Evolutionary conservation across 2,888 invertebrate species (phyloP), one percentile per base, ranked within the genome.

Genomic region (Macroteleia sp.): DNA sequence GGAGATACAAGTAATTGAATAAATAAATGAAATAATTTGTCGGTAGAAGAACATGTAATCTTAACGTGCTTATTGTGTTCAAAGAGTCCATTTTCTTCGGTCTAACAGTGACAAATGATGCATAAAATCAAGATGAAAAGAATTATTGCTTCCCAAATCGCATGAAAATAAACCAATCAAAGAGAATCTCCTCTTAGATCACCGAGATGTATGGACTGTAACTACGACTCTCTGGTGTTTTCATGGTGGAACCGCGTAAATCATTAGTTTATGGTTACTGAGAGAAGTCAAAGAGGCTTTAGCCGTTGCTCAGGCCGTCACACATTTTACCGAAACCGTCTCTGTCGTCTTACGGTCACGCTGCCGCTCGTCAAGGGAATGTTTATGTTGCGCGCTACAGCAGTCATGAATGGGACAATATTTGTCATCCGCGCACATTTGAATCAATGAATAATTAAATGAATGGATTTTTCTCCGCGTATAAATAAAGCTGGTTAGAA

Each of bases 311-410:
- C 81, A 79, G 82, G 81, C 82, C 85, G 87, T 88, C 88, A 87
- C 87, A 88, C 87, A 88, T 88, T 88, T 88, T 87, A 88, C 84
- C 83, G 83, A 87, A 88, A 88, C 85, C 83, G 84, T 83, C 85
- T 78, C 79, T 56, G 79, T 75, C 71, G 71, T 59, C 66, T 66
- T 71, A 70, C 70, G 70, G 77, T 78, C 80, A 78, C 56, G 75
- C 64, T 66, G 69, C 39, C 59, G 70, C 67, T 77, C 64, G 70
- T 80, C 70, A 74, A 66, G 56, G 50, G 48, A 54, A 70, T 70
- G 73, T 73, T 67, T 73, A 76, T 73, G 69, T 77, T 30, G 59
- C 59, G 52, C 56, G 71, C 62, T 19, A 56, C 59, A 56, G 30
- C 64, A 44, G 52, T 62, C 73, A 56, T 50, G 70, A 66, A 66